These are phyloP conservation scores for Pemphigus obesinymphae DNA, from an alignment of 1,140 invertebrate genomes.

Conservation along the genomic window DNA sequence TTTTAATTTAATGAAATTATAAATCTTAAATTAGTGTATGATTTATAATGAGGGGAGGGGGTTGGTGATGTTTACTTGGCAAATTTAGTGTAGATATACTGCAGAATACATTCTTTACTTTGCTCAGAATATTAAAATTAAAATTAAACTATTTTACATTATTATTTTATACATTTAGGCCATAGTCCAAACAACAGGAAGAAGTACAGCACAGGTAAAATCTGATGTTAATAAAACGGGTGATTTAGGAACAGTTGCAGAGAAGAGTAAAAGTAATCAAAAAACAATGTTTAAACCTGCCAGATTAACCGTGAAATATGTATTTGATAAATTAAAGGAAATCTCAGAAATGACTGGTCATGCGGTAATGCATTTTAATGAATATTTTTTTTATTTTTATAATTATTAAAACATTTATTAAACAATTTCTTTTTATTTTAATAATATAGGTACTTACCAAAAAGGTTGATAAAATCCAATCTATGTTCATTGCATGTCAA, in stretches of 20 bases:
- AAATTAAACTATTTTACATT: not conserved
- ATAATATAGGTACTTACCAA: constrained; percentile 67
- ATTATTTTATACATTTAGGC: constrained; percentile 59
- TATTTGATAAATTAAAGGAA: constrained; percentile 84
- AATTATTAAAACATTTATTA: constrained; percentile 18
- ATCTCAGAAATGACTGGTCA: constrained; percentile 84
- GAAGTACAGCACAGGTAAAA: constrained; percentile 81
- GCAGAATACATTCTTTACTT: not conserved
- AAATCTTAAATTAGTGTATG: too few species aligned
- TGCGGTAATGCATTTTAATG: constrained; percentile 15
- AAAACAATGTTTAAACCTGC: constrained; percentile 78
- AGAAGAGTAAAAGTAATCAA: constrained; percentile 83
- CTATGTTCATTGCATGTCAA: constrained; percentile 87
- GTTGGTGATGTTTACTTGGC: too few species aligned
- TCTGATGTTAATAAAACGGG: constrained; percentile 71
- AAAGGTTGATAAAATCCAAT: constrained; percentile 89
- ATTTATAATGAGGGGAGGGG: too few species aligned
- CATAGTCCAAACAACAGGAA: constrained; percentile 85
- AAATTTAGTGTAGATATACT: too few species aligned
- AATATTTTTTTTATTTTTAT: constrained; percentile 33
- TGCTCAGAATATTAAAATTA: not conserved
- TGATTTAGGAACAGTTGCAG: constrained; percentile 90
- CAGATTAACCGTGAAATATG: constrained; percentile 61
- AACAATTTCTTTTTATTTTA: constrained; percentile 37
- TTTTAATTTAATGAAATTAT: too few species aligned